Percentiles rank a stretch among this genome's conserved stretches.
These are phyloP conservation scores for Columba livia DNA, from an alignment of 2,113 vertebrate species.

Conservation along the genomic window DNA sequence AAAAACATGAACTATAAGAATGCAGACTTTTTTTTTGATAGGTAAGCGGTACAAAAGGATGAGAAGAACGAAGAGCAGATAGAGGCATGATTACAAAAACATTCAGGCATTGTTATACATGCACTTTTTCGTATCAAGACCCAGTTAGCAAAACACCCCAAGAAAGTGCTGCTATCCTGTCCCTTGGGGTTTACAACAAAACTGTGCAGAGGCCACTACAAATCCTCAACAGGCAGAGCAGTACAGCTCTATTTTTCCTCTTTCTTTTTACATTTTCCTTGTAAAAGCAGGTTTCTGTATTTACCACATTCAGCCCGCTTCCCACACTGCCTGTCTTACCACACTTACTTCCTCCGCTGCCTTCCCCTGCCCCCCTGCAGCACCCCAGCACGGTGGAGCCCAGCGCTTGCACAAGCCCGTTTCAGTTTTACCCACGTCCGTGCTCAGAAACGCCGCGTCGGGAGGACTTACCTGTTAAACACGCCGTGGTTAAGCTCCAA, in stretches of 20 bases:
- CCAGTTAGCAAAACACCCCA: neutral
- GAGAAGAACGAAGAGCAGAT: neutral
- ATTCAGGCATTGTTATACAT: neutral
- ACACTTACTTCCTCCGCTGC: neutral
- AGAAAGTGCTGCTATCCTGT: neutral
- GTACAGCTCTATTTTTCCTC: neutral
- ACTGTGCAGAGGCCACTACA: neutral
- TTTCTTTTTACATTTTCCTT: neutral
- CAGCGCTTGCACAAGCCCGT: rapidly evolving
- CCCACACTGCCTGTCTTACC: neutral
- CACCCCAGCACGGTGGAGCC: rapidly evolving
- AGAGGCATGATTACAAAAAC: neutral
- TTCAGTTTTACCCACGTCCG: rapidly evolving
- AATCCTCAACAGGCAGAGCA: neutral
- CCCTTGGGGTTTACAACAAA: neutral
- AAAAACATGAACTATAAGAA: neutral
- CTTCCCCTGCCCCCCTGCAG: neutral
- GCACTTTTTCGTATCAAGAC: neutral
- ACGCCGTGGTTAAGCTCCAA: neutral
- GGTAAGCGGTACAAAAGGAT: neutral
- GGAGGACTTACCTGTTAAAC: constrained; percentile 44
- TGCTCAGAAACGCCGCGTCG: rapidly evolving
- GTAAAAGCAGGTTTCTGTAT: neutral
- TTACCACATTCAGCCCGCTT: rapidly evolving
- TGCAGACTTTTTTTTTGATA: too few species aligned